phyloP scores from a whole-genome alignment of 2,113 vertebrate genomes.

The Glaucomys volans region DNA sequence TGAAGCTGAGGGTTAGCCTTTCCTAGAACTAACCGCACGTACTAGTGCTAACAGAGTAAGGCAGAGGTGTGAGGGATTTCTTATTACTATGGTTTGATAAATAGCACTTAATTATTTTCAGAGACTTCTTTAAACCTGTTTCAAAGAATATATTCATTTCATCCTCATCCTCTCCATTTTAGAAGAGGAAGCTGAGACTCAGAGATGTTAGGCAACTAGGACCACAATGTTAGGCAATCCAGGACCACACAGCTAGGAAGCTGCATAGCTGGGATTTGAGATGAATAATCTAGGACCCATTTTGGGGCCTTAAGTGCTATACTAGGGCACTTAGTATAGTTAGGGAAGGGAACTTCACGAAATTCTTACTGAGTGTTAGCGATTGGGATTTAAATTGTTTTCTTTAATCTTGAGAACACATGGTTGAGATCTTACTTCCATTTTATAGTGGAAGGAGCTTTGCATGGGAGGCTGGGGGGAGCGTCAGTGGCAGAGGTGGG shows the following conservation, averaged over 20 bases:
- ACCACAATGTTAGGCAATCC: no score
- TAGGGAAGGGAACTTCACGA: not conserved
- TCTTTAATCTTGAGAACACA: not conserved
- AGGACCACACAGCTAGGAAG: not conserved
- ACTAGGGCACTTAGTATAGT: no score
- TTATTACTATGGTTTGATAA: not conserved
- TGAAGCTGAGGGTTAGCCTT: not conserved
- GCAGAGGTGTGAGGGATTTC: not conserved
- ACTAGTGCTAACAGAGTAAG: not conserved
- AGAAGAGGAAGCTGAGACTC: not conserved
- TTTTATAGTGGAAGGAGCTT: not conserved
- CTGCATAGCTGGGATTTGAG: not conserved
- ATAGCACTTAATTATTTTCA: not conserved
- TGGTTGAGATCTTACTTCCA: not conserved
- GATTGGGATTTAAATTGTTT: not conserved
- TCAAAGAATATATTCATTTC: not conserved
- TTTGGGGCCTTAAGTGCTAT: not conserved
- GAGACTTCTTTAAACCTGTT: not conserved
- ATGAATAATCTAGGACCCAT: not conserved
- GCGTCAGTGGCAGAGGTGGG: not conserved
- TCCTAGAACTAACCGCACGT: not conserved
- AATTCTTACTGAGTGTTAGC: not conserved
- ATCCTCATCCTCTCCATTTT: not conserved
- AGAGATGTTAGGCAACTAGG: not conserved
- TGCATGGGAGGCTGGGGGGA: not conserved